Evolutionary conservation across 1,140 invertebrate species (phyloP), one percentile per base, ranked within the genome.

Genomic region (Coptotermes formosanus): DNA sequence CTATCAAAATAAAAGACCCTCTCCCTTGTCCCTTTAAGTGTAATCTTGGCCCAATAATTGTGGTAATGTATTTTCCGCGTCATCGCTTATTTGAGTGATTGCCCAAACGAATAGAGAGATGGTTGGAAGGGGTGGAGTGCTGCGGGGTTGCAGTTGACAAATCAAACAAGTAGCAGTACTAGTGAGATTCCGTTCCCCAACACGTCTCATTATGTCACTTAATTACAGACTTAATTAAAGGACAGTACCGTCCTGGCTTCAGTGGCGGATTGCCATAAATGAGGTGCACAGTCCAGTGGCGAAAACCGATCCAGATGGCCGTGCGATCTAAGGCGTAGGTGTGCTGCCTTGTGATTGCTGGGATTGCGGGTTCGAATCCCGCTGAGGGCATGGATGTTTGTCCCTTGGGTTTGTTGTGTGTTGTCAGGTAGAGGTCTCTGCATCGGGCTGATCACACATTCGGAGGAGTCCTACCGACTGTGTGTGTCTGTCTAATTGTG

Each of bases 151-250:
- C 64, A 75, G 64, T 30, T 30, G 64, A 8, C 64, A 75, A 30
- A 75, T 75, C 64, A 75, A 14, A 75, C 64, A 75, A 25, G 64
- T 25, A 25, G 64, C 11, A 75, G 12, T n/a, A n/a, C 21, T 14
- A 30, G 64, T 14, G 64, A 75, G 7, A 30, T 30, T 75, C 64
- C 64, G n/a, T 14, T 30, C 64, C 9, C 64, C 64, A 30, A 75
- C 14, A 75, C 64, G 64, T 75, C 64, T 75, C 64, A 75, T 75
- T 75, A 75, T 75, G n/a, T 75, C 64, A 75, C 25, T 75, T 75
- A 75, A 75, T 75, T 75, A 75, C 64, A 0, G 25, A 25, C 64
- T 75, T 75, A 75, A 30, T 75, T 75, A 75, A 75, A 75, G n/a
- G 16, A n/a, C 25, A 64, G 6, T 6, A 12, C 64, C 25, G 25